A percentile compares a stretch with the other conserved stretches of the same genome.
phyloP scores from a whole-genome alignment of 2,113 vertebrate species.

The Marmota flaviventris region DNA sequence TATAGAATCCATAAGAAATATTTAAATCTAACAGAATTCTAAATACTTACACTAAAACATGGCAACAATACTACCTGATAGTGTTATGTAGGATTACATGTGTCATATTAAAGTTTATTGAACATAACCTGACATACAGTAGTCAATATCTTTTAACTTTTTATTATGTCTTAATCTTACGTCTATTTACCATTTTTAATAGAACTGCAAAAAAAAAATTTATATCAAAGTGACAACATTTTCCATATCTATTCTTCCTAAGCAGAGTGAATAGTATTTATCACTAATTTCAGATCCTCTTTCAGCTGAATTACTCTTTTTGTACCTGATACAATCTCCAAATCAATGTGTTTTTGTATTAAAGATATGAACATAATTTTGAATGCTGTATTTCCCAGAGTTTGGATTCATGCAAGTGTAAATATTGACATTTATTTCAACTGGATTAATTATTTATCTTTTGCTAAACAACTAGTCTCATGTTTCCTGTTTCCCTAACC shows the following conservation, averaged over 20 bases:
- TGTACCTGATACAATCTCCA: neutral
- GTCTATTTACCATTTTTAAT: neutral
- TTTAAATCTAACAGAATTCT: neutral
- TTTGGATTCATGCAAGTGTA: neutral
- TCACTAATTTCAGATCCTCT: neutral
- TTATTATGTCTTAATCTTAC: neutral
- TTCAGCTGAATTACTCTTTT: neutral
- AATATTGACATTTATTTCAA: neutral
- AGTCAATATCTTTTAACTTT: neutral
- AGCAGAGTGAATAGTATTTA: neutral
- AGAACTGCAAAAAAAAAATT: neutral
- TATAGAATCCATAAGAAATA: neutral
- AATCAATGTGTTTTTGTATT: neutral
- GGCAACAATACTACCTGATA: neutral
- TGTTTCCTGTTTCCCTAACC: neutral
- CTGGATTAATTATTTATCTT: neutral
- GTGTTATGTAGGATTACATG: neutral
- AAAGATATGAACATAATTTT: neutral
- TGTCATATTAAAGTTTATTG: neutral
- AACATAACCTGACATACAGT: neutral
- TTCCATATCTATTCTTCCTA: neutral
- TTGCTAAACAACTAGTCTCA: neutral
- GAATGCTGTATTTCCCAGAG: neutral
- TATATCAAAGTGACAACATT: neutral
- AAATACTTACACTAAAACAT: neutral